These are phyloP conservation scores for Macrotrachela quadricornifera DNA, from an alignment of 1,140 invertebrate species.

Conservation along the genomic window DNA sequence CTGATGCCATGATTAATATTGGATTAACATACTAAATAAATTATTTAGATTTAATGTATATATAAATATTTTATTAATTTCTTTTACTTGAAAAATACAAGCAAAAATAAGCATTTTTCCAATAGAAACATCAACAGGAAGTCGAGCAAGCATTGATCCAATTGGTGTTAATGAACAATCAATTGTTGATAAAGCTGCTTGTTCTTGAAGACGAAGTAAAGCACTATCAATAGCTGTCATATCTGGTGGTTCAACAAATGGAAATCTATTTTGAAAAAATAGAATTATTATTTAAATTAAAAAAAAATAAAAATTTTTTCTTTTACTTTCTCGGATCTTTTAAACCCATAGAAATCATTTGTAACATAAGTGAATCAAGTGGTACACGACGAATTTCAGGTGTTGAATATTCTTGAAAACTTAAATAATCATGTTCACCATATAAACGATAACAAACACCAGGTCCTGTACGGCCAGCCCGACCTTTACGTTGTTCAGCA, in stretches of 20 bases:
- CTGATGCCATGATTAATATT: constrained; percentile 67
- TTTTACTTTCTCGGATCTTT: constrained; percentile 47
- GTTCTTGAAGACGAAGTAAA: constrained; percentile 57
- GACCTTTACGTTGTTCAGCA: constrained; percentile 82
- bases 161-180: constrained; percentile 61
- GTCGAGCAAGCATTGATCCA: constrained; percentile 58
- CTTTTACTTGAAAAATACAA: constrained; percentile 44
- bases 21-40: constrained; percentile 45
- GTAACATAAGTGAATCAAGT: constrained; percentile 66
- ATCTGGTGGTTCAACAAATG: constrained; percentile 71
- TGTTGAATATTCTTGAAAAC: constrained; percentile 51
- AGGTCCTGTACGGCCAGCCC: constrained; percentile 45
- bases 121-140: constrained; percentile 80
- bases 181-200: constrained; percentile 54
- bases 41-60: background rate
- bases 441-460: constrained; percentile 52
- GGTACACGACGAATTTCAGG: constrained; percentile 79
- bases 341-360: constrained; percentile 83
- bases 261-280: constrained; percentile 43
- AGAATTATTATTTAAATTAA: no score
- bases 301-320: no score
- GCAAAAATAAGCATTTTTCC: constrained; percentile 89
- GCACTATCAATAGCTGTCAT: constrained; percentile 61
- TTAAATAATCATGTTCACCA: constrained; percentile 58
- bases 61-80: background rate